Evolutionary conservation across 2,888 invertebrate genomes (phyloP).

Genomic region (Nycteola revayana): DNA sequence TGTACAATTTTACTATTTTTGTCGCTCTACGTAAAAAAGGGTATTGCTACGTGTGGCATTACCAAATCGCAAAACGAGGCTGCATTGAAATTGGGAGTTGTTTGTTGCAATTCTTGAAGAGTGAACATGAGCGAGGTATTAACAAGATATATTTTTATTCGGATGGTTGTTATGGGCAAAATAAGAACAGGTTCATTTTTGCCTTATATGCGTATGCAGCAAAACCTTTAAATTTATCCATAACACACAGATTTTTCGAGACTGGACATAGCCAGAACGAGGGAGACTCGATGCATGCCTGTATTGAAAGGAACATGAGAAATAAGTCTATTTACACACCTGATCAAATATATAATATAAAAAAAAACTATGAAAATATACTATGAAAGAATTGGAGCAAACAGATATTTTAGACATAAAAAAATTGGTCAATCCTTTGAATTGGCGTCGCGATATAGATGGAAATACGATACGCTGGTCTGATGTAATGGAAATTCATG

Average conservation of each 20-base stretch:
- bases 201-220: conserved; percentile 5
- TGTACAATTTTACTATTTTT: conserved; percentile 31
- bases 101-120: conserved; percentile 1
- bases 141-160: conserved; percentile 10
- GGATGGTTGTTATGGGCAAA: conserved; percentile 12
- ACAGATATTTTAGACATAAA: conserved; percentile 9
- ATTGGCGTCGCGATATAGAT: conserved; percentile 6
- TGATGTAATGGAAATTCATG: conserved; percentile 8
- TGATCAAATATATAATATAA: conserved; percentile 11
- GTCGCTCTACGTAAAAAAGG: conserved; percentile 15
- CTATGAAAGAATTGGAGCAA: conserved; percentile 2
- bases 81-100: conserved; percentile 22
- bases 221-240: conserved; percentile 5
- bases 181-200: conserved; percentile 11
- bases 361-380: conserved; percentile 6
- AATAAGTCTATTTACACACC: conserved; percentile 13
- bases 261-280: conserved; percentile 15
- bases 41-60: conserved; percentile 14
- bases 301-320: conserved; percentile 11
- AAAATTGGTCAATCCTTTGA: conserved; percentile 7
- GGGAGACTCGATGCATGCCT: conserved; percentile 17
- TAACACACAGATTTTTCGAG: conserved; percentile 17
- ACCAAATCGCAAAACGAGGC: conserved; percentile 21
- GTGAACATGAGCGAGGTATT: conserved; percentile 5
- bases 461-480: conserved; percentile 5